phyloP scores from a whole-genome alignment of 1,140 invertebrate genomes.

The Ectropis grisescens region DNA sequence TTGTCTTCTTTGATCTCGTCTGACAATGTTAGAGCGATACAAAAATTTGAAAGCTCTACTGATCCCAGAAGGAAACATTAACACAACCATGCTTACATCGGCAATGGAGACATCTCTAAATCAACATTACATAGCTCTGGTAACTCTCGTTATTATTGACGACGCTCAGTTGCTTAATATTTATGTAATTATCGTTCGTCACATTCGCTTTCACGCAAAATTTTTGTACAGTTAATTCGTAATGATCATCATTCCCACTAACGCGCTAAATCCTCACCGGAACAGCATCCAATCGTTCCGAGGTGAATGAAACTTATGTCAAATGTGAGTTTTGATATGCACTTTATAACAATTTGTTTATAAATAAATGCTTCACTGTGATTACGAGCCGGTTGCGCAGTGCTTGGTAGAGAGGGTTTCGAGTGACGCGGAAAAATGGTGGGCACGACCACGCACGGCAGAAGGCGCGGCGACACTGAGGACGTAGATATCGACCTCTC shows the following conservation, averaged over 20 bases:
- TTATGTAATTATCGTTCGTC: constrained; percentile 15
- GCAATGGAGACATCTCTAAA: no score
- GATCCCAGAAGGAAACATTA: no score
- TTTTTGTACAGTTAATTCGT: constrained; percentile 8
- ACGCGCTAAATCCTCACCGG: background rate
- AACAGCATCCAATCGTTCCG: background rate
- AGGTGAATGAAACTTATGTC: constrained; percentile 7
- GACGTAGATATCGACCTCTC: constrained; percentile 42
- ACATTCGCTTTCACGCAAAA: constrained; percentile 17
- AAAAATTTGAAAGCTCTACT: no score
- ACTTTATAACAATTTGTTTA: constrained; percentile 33
- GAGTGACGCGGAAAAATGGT: constrained; percentile 7
- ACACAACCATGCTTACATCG: no score
- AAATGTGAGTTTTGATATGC: constrained; percentile 4
- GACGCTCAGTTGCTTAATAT: no score
- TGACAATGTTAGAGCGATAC: no score
- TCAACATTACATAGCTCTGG: no score
- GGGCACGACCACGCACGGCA: constrained; percentile 24
- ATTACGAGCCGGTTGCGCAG: constrained; percentile 17
- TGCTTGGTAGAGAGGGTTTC: constrained; percentile 6
- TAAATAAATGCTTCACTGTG: constrained; percentile 35
- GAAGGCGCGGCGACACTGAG: constrained; percentile 42
- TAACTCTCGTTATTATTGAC: no score
- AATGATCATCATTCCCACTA: constrained; percentile 10
- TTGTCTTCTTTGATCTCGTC: no score